Base-by-base conservation (phyloP, 1,140 invertebrate species). In the Chionoecetes opilio region DNA sequence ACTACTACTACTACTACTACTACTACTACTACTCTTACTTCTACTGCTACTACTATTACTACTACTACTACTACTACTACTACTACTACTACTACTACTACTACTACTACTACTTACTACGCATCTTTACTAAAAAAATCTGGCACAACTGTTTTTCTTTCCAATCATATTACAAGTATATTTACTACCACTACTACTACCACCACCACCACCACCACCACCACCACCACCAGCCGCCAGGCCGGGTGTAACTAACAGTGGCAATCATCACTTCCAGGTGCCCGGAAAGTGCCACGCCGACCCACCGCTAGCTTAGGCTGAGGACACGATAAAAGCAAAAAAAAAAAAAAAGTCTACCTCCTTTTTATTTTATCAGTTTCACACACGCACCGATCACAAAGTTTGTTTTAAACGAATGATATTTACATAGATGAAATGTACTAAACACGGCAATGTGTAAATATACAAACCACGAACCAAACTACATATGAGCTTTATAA, bases 1-100 rank as follows among this genome's bases (percentile, higher is more conserved):
- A 89, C 37, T 41, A 53, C 41, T 90, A 90, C 41, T 53, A 90
- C 41, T 53, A 90, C 88, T 90, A 90, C 41, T 53, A 90, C n/a
- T 41, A 46, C 37, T 89, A 26, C 37, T 89, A 38, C 86, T 89
- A 26, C 37, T 6, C 38, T 37, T 41, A 89, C 87, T 41, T n/a
- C 5, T n/a, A 75, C 82, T 84, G 29, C 82, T 84, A 21, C 5
- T 82, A 82, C 82, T 82, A 6, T 32, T 82, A 21, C 82, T 82
- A 82, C 82, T 82, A 21, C 21, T 6, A 82, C 5, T 21, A 82
- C 82, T 21, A 82, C 82, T 6, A 82, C 82, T 82, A 6, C 85
- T 32, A 87, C 85, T 84, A 21, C 5, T 82, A 82, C 82, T 82
- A 6, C 21, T 82, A 21, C 82, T 82, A 82, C 82, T 82, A 21